A percentile compares a stretch with the other conserved stretches of the same genome.
Conservation (phyloP, 1,140 invertebrate species). For the Cephus cinctus region DNA sequence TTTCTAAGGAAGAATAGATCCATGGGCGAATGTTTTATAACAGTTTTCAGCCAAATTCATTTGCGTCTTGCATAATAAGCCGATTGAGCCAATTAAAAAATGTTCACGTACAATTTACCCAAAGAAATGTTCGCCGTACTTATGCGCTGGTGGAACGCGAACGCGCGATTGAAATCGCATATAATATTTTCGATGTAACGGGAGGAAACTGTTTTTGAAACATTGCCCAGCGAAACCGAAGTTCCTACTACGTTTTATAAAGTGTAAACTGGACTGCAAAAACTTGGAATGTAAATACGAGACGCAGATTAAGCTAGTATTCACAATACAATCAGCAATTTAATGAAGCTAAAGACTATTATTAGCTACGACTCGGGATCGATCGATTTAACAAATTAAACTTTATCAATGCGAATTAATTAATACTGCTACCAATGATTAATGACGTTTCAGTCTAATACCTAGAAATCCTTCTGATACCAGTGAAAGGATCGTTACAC, state of each 20-base stretch:
- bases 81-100: no score
- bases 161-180: no score
- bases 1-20: slow-evolving; percentile 55
- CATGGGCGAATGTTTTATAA: slow-evolving; percentile 55
- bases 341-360: slow-evolving; percentile 33
- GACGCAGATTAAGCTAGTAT: slow-evolving; percentile 51
- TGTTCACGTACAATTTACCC: no score
- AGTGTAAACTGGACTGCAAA: slow-evolving; percentile 52
- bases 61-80: no score
- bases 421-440: no score
- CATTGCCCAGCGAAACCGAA: slow-evolving; percentile 56
- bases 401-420: no score
- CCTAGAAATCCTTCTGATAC: no score
- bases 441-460: no score
- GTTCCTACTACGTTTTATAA: slow-evolving; percentile 58
- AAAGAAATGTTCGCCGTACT: no score
- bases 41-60: slow-evolving; percentile 51
- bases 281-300: slow-evolving; percentile 54
- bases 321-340: slow-evolving; percentile 53
- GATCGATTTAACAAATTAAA: slow-evolving; percentile 42
- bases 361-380: slow-evolving; percentile 30
- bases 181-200: slow-evolving; percentile 26
- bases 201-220: slow-evolving; percentile 54
- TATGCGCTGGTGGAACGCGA: no score
- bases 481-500: no score